These are phyloP conservation scores for Prietella phreatophila DNA, from an alignment of 2,113 vertebrate species.

Conservation along the genomic window DNA sequence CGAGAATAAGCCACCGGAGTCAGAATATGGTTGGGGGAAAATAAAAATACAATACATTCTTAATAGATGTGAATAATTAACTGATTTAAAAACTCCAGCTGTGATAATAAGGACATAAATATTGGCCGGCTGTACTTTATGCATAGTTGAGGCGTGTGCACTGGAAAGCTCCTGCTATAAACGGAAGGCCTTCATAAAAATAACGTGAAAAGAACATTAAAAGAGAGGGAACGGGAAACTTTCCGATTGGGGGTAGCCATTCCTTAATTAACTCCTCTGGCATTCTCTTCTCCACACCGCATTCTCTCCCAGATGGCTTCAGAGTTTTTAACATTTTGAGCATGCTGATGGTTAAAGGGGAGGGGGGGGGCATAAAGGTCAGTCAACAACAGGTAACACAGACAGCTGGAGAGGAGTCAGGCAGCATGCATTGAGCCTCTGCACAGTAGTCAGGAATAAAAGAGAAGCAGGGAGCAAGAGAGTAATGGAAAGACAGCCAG, in stretches of 20 bases:
- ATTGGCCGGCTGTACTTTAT: background rate
- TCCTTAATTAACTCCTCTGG: constrained; percentile 40
- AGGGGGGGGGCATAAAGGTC: constrained; percentile 36
- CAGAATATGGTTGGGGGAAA: background rate
- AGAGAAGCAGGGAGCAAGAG: background rate
- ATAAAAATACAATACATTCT: background rate
- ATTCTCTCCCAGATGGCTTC: background rate
- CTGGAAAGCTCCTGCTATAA: background rate
- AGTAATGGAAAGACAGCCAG: background rate
- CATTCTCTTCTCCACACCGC: constrained; percentile 8
- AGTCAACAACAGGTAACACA: constrained; percentile 32
- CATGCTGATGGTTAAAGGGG: background rate
- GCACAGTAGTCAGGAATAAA: background rate
- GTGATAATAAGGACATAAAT: background rate
- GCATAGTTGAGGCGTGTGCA: too few species aligned
- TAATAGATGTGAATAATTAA: background rate
- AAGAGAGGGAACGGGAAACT: background rate
- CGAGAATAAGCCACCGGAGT: background rate
- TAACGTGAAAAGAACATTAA: background rate
- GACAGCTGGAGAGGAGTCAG: background rate
- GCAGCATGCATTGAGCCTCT: constrained; percentile 1
- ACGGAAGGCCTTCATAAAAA: background rate
- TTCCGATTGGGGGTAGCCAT: background rate
- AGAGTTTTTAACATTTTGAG: background rate
- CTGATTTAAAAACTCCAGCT: background rate